Conservation (phyloP, 2,888 invertebrate genomes). For the Lycaena phlaeas region DNA sequence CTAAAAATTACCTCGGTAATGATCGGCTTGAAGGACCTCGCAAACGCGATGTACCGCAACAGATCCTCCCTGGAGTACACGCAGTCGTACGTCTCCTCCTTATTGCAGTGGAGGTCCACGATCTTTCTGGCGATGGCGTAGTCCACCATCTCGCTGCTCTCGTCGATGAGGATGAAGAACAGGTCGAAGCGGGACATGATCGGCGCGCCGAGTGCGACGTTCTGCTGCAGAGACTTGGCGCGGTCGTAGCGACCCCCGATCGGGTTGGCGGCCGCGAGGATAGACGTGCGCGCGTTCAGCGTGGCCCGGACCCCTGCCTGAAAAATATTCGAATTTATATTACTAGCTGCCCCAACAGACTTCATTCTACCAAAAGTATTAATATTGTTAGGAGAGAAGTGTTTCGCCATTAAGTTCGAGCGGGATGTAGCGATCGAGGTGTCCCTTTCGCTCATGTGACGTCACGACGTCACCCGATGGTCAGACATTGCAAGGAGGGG, state of each 20-base stretch:
- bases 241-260: constrained; percentile 97
- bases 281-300: constrained; percentile 96
- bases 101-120: constrained; percentile 92
- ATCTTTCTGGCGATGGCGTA: constrained; percentile 98
- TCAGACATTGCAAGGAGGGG: no score
- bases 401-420: no score
- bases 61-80: constrained; percentile 92
- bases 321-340: no score
- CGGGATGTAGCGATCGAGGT: no score
- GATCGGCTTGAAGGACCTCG: constrained; percentile 94
- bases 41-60: constrained; percentile 95
- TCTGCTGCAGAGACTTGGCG: constrained; percentile 93
- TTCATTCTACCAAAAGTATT: no score
- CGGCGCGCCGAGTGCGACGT: constrained; percentile 93
- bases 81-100: constrained; percentile 83
- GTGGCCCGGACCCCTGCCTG: constrained; percentile 97
- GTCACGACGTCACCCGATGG: no score
- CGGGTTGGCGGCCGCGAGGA: constrained; percentile 98
- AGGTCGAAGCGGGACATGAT: constrained; percentile 99
- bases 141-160: constrained; percentile 89
- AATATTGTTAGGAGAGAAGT: no score
- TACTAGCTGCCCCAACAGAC: no score
- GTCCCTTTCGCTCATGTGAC: no score
- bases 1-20: constrained; percentile 78
- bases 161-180: constrained; percentile 98